Evolutionary conservation across 2,797 vertebrate species (phyloP).

Genomic region (Epinephelus awoara): DNA sequence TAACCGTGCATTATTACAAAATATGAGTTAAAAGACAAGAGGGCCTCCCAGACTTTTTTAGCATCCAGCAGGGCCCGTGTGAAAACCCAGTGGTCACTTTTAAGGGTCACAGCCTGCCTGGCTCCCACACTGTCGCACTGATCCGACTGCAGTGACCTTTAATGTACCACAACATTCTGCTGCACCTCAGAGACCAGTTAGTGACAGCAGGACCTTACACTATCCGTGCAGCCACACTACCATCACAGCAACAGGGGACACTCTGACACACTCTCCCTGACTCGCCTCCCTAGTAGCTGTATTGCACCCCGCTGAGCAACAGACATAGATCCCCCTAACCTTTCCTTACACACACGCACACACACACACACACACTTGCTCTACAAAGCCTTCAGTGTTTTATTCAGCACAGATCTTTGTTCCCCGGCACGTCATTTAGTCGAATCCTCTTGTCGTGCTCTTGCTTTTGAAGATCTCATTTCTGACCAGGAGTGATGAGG

Average conservation of each 20-base stretch:
- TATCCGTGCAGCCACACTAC: background rate
- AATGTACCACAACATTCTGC: background rate
- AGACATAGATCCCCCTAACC: constrained; percentile 9
- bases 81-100: background rate
- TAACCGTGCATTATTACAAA: background rate
- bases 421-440: constrained; percentile 55
- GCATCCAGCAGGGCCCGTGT: background rate
- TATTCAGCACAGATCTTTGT: constrained; percentile 51
- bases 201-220: background rate
- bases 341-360: background rate
- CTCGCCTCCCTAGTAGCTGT: background rate
- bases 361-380: background rate
- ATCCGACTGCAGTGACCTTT: background rate
- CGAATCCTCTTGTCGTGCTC: constrained; percentile 41
- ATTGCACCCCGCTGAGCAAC: constrained; percentile 6
- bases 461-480: constrained; percentile 66
- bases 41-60: background rate
- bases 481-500: constrained; percentile 69
- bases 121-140: background rate
- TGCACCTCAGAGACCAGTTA: constrained; percentile 12
- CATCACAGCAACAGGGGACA: background rate
- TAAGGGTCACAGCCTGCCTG: background rate
- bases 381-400: constrained; percentile 26
- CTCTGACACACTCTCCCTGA: background rate
- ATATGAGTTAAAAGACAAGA: constrained; percentile 1